Conservation (phyloP, 2,888 invertebrate species). For the Notocelia uddmanniana region DNA sequence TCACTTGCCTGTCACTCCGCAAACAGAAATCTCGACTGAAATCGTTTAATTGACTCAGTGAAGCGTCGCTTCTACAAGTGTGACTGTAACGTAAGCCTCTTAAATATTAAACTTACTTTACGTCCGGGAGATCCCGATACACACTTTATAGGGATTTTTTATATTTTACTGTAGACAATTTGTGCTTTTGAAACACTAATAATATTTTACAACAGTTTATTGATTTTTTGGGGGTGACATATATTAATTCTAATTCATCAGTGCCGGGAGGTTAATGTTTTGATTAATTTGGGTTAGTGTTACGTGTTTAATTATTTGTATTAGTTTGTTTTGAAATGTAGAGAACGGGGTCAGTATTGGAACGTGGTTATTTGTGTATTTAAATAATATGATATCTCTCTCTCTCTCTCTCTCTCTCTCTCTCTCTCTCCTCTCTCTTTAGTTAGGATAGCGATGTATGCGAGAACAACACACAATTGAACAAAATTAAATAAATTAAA, state of each 20-base stretch:
- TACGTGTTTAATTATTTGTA: neutral
- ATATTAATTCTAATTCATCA: neutral
- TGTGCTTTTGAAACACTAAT: slow-evolving; percentile 2
- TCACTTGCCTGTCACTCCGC: slow-evolving; percentile 41
- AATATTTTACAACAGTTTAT: slow-evolving; percentile 1
- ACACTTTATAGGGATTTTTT: neutral
- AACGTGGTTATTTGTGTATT: too few relatives aligned
- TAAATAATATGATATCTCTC: too few relatives aligned
- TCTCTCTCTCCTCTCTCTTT: too few relatives aligned
- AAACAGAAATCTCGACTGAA: slow-evolving; percentile 43
- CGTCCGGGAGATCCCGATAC: neutral
- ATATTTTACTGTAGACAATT: neutral
- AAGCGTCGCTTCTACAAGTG: slow-evolving; percentile 38
- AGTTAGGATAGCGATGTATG: too few relatives aligned
- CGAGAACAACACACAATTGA: too few relatives aligned
- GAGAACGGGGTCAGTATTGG: too few relatives aligned
- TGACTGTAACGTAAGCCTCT: slow-evolving; percentile 34
- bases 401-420: too few relatives aligned
- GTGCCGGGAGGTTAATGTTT: neutral
- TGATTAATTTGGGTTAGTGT: neutral
- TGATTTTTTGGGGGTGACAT: neutral
- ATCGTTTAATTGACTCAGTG: slow-evolving; percentile 45
- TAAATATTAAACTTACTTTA: slow-evolving; percentile 37
- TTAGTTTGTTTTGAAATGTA: neutral
- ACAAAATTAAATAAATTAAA: too few relatives aligned